phyloP scores from a whole-genome alignment of 2,113 vertebrate genomes.

The Carollia perspicillata region DNA sequence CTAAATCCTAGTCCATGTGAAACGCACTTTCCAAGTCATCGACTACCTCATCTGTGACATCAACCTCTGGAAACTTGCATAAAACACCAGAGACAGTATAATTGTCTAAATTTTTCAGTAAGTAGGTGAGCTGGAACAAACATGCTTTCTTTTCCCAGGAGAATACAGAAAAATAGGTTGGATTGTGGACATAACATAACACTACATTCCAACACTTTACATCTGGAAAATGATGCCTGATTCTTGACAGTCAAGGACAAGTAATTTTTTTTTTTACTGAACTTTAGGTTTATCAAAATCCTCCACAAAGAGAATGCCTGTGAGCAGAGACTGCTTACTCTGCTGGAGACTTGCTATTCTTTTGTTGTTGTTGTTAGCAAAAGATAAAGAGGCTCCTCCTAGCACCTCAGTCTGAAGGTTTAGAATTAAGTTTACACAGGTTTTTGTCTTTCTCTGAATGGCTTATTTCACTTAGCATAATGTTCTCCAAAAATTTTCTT shows the following conservation, averaged over 20 bases:
- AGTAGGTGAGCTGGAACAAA: background rate
- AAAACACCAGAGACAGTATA: background rate
- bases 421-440: background rate
- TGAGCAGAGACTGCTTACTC: background rate
- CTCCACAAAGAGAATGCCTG: background rate
- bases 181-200: background rate
- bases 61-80: background rate
- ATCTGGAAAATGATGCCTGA: background rate
- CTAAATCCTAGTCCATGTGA: background rate
- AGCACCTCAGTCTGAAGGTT: background rate
- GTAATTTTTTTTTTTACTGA: background rate
- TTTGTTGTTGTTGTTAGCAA: background rate
- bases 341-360: background rate
- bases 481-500: no score
- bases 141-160: background rate
- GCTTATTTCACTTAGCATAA: no score
- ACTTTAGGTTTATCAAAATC: slow-evolving; percentile 1
- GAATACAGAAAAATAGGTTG: background rate
- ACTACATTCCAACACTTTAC: background rate
- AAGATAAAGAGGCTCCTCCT: background rate
- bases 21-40: background rate
- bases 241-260: background rate
- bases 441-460: no score
- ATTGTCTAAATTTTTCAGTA: background rate
- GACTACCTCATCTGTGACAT: background rate